These are phyloP conservation scores for Clistopyga incitator DNA, from an alignment of 2,888 invertebrate genomes.

Conservation along the genomic window DNA sequence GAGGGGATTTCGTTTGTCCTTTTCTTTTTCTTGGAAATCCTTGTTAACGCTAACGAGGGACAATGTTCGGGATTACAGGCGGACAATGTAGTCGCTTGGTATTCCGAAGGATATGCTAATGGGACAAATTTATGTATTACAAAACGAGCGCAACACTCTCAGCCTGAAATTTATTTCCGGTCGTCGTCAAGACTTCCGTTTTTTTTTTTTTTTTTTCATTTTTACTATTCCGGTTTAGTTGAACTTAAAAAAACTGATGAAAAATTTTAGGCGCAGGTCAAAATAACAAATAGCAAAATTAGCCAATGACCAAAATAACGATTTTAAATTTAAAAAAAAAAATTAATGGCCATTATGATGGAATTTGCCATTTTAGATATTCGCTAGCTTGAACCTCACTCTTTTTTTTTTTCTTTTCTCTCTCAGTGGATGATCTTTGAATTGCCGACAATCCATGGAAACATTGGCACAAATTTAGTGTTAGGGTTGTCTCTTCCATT, in stretches of 20 bases:
- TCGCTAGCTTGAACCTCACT: no score
- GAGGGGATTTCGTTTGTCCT: constrained; percentile 27
- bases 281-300: no score
- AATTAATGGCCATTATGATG: no score
- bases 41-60: constrained; percentile 36
- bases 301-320: no score
- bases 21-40: constrained; percentile 27
- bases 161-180: background rate
- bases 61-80: constrained; percentile 29
- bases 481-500: constrained; percentile 49
- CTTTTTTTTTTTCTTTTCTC: no score
- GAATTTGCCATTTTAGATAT: no score
- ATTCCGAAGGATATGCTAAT: constrained; percentile 18
- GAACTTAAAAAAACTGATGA: background rate
- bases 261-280: no score
- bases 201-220: background rate
- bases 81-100: constrained; percentile 26
- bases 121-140: constrained; percentile 14
- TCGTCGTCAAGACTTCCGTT: background rate
- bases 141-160: constrained; percentile 10
- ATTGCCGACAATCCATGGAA: constrained; percentile 42
- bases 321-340: no score
- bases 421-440: constrained; percentile 7
- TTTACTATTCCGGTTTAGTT: background rate
- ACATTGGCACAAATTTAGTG: constrained; percentile 54